phyloP scores from a whole-genome alignment of 2,888 invertebrate species.

The Spialia ferax region DNA sequence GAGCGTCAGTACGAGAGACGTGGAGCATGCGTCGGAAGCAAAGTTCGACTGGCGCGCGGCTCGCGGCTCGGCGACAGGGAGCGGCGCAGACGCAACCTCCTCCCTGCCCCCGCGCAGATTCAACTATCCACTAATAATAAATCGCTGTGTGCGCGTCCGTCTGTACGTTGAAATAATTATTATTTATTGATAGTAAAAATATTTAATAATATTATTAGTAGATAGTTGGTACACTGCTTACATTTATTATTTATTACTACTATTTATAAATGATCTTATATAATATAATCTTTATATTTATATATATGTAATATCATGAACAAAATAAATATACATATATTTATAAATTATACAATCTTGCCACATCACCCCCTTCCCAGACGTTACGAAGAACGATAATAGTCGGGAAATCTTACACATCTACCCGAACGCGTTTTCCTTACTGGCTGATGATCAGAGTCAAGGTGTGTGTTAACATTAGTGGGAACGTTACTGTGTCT shows the following conservation, averaged over 20 bases:
- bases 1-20: background rate
- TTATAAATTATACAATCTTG: background rate
- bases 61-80: background rate
- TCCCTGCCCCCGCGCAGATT: background rate
- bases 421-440: conserved; percentile 7
- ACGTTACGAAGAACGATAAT: conserved; percentile 13
- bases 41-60: background rate
- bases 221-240: background rate
- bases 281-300: too few species aligned
- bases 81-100: background rate
- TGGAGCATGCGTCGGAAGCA: background rate
- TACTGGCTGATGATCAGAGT: conserved; percentile 2
- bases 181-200: background rate
- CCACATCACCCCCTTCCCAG: conserved; percentile 19
- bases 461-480: background rate
- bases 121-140: conserved; percentile 6
- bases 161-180: background rate
- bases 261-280: background rate
- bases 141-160: background rate
- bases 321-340: too few species aligned
- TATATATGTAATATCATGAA: too few species aligned
- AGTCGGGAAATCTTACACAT: conserved; percentile 10
- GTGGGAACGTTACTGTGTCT: background rate
- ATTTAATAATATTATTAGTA: background rate
- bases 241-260: background rate